Conservation (phyloP, 2,797 vertebrate genomes). For the Microchirus variegatus region DNA sequence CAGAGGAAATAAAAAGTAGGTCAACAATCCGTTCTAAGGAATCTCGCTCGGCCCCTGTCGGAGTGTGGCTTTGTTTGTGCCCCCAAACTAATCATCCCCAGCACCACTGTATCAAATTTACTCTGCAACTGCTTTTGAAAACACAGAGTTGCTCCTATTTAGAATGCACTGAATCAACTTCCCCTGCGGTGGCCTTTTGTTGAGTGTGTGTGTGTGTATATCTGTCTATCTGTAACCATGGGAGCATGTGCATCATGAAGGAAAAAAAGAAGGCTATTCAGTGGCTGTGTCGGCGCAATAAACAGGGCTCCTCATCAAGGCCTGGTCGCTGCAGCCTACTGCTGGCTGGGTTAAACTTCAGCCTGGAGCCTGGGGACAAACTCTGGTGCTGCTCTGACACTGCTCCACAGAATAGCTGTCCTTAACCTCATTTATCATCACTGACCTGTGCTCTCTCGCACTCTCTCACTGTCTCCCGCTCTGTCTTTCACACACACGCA, state of each 20-base stretch:
- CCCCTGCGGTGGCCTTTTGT: slow-evolving; percentile 69
- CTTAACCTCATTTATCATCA: slow-evolving; percentile 63
- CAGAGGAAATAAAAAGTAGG: slow-evolving; percentile 38
- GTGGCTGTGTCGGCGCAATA: slow-evolving; percentile 45
- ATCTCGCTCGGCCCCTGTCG: slow-evolving; percentile 41
- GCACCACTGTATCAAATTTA: slow-evolving; percentile 63
- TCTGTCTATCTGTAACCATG: slow-evolving; percentile 57
- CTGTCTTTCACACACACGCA: not conserved
- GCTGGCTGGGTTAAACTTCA: slow-evolving; percentile 40
- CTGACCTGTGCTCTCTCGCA: slow-evolving; percentile 37
- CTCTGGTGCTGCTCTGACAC: slow-evolving; percentile 4
- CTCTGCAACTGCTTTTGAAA: slow-evolving; percentile 47
- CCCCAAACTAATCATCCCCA: slow-evolving; percentile 26
- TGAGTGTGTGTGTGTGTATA: slow-evolving; percentile 24
- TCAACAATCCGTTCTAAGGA: slow-evolving; percentile 47
- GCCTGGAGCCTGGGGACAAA: slow-evolving; percentile 19
- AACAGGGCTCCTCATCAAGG: slow-evolving; percentile 55
- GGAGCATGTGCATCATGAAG: slow-evolving; percentile 54
- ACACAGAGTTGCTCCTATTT: slow-evolving; percentile 79
- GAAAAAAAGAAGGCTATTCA: slow-evolving; percentile 36
- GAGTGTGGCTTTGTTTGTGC: not conserved
- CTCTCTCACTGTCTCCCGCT: not conserved
- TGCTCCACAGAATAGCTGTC: slow-evolving; percentile 9
- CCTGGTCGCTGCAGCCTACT: slow-evolving; percentile 27
- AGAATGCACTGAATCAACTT: slow-evolving; percentile 75